Conservation (phyloP, 2,888 invertebrate species). For the Gerris lacustris region DNA sequence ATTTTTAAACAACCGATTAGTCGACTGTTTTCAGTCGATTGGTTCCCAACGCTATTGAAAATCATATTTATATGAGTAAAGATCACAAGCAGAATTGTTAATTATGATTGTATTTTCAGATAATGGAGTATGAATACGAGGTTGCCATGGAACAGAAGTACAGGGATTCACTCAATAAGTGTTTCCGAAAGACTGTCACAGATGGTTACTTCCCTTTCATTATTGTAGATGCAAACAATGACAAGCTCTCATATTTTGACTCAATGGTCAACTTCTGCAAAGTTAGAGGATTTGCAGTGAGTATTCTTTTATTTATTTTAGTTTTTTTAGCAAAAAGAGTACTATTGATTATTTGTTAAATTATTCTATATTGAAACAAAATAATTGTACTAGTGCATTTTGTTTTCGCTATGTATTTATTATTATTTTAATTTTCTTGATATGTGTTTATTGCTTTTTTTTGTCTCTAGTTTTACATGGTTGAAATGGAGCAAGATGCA, state of each 20-base stretch:
- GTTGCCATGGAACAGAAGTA: slow-evolving; percentile 70
- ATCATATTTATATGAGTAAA: no score
- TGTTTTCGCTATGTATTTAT: no score
- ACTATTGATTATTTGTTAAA: slow-evolving; percentile 9
- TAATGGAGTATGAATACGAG: slow-evolving; percentile 82
- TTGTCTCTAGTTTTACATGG: neutral
- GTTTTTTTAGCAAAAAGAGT: neutral
- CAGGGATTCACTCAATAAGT: slow-evolving; percentile 65
- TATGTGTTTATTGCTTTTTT: neutral
- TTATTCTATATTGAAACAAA: neutral
- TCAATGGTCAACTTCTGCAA: slow-evolving; percentile 82
- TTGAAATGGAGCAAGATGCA: slow-evolving; percentile 68
- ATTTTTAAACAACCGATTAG: no score
- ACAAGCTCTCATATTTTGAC: slow-evolving; percentile 65
- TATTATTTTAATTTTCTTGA: neutral
- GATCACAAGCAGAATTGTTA: no score
- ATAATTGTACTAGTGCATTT: slow-evolving; percentile 1
- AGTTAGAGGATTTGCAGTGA: slow-evolving; percentile 70
- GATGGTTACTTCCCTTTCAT: slow-evolving; percentile 87
- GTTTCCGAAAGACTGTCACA: slow-evolving; percentile 78
- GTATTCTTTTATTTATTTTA: slow-evolving; percentile 17
- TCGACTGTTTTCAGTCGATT: no score
- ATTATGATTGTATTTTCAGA: slow-evolving; percentile 37
- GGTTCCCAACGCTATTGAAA: no score
- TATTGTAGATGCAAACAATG: slow-evolving; percentile 83